Evolutionary conservation across 2,113 vertebrate genomes (phyloP).

Genomic region (Callionymus lyra): DNA sequence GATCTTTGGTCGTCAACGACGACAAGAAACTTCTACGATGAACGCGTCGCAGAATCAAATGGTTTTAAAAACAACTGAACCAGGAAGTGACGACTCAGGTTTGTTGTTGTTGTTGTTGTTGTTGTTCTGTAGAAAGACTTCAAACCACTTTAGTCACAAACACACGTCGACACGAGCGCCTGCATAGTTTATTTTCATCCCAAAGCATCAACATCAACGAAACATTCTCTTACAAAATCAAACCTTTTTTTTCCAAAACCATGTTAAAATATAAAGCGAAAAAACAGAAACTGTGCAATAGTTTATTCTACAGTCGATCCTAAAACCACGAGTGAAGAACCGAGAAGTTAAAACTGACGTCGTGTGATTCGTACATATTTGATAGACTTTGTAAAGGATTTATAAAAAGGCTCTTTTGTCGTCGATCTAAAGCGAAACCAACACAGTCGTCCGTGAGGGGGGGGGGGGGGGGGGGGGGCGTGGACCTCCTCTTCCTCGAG

Average conservation of each 20-base stretch:
- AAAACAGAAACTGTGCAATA: conserved; percentile 42
- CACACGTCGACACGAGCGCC: conserved; percentile 30
- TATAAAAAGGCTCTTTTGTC: conserved; percentile 63
- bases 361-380: conserved; percentile 43
- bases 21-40: no score
- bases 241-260: conserved; percentile 33
- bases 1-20: no score
- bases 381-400: conserved; percentile 55
- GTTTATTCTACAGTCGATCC: conserved; percentile 57
- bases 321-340: conserved; percentile 43
- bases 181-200: conserved; percentile 62
- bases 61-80: no score
- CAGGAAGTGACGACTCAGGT: no score
- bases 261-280: conserved; percentile 51
- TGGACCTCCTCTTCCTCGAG: conserved; percentile 5
- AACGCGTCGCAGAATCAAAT: no score
- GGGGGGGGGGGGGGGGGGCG: conserved; percentile 9
- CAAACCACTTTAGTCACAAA: no score
- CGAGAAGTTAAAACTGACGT: conserved; percentile 23
- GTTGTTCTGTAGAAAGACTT: no score
- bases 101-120: no score
- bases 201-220: conserved; percentile 42
- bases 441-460: conserved; percentile 29
- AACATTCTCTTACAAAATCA: conserved; percentile 44
- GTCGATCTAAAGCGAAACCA: conserved; percentile 56